These are phyloP conservation scores for Diceros bicornis DNA, from an alignment of 2,797 vertebrate genomes.

Conservation along the genomic window DNA sequence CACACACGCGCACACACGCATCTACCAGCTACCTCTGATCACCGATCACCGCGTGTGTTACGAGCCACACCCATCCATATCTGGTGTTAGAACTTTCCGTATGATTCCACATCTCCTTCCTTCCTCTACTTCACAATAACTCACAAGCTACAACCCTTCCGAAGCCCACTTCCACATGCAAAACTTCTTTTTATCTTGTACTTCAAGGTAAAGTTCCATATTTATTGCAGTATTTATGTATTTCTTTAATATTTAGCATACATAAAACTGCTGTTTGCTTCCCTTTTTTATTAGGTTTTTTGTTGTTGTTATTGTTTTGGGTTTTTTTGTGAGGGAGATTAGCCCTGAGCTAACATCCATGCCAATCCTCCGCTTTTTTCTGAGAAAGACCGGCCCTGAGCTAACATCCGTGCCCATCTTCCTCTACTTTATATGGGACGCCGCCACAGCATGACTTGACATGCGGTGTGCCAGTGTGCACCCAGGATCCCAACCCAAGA, in stretches of 20 bases:
- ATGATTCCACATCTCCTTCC: neutral
- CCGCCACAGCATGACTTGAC: too few species aligned
- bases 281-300: neutral
- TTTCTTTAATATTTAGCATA: neutral
- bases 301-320: too few species aligned
- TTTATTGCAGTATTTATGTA: neutral
- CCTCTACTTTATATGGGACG: too few species aligned
- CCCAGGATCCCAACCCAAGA: too few species aligned
- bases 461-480: too few species aligned
- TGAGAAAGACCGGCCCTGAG: too few species aligned
- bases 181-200: neutral
- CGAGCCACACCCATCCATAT: neutral
- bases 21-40: neutral
- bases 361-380: too few species aligned
- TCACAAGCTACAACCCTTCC: neutral
- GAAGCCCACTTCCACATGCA: neutral
- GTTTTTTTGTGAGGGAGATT: too few species aligned
- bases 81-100: neutral
- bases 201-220: neutral
- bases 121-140: neutral
- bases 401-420: too few species aligned
- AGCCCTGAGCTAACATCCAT: too few species aligned
- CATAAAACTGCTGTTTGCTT: neutral
- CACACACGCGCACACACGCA: neutral
- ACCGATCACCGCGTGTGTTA: rapidly evolving